Evolutionary conservation across 2,797 vertebrate species (phyloP), one percentile per base, ranked within the genome.

Genomic region (Xenentodon cancila): DNA sequence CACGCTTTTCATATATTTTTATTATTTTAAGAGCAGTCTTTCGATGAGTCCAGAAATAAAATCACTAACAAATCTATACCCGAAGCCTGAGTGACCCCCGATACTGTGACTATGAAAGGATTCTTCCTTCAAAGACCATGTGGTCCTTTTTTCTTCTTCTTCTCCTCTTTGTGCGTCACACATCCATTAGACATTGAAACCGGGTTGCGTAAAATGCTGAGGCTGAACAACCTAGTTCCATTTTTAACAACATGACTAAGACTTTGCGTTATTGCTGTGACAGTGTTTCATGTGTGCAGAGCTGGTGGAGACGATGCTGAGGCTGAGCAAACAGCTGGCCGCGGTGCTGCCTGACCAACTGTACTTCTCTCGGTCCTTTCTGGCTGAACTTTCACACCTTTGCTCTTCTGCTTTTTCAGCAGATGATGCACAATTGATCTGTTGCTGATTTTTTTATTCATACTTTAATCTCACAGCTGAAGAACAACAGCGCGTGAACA

Each of bases 111-210:
- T n/a, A 18, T 30, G 17, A 21, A 12, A 20, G 3, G 4, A 34
- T 50, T 64, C 54, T 34, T 37, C 16, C 19, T 7, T 34, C 25
- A 45, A 16, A 8, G 50, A 25, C 25, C 25, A 25, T 3, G 25
- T 25, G 25, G 5, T 25, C 3, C 25, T 25, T 25, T 25, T 25
- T 25, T 50, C 5, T 30, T 1, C 53, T 47, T 62, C 46, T 44
- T 34, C 20, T 59, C 19, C 20, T 59, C 19, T 34, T 34, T 34
- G 56, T 66, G 57, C 7, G 19, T 69, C 68, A 72, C 32, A 2
- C 0, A 13, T 44, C 49, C 27, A 42, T 42, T 49, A 46, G 56
- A 63, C 57, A 53, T 47, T 7, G 13, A 51, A 59, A 45, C 42
- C 12, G 25, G 46, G 12, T 12, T 6, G 25, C 48, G 64, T 51